Conservation (phyloP, 2,888 invertebrate genomes). For the Heliconius aoede region DNA sequence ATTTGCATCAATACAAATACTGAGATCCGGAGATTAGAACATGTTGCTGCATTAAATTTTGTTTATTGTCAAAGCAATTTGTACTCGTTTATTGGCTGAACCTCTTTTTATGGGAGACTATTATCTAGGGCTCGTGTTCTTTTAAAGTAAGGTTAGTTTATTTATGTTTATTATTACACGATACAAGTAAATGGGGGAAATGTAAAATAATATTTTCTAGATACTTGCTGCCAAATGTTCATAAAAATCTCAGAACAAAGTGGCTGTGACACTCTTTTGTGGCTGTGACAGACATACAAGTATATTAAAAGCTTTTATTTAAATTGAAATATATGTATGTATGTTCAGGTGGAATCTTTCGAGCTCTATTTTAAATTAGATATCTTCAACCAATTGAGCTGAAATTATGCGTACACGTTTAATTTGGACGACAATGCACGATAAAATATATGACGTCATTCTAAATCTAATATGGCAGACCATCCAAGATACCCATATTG, state of each 20-base stretch:
- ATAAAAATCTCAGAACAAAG: neutral
- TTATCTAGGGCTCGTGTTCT: constrained; percentile 32
- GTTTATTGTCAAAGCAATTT: constrained; percentile 48
- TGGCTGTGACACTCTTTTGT: neutral
- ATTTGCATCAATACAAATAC: constrained; percentile 1
- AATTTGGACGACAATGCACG: no score
- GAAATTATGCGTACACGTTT: no score
- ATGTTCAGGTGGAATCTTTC: no score
- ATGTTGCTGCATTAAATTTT: constrained; percentile 38
- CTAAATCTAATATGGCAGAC: no score
- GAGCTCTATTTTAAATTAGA: no score
- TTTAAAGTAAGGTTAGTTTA: constrained; percentile 26
- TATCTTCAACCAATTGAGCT: no score
- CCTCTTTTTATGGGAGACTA: constrained; percentile 36
- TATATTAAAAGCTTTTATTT: no score
- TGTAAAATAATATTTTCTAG: constrained; percentile 5
- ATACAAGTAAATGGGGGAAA: neutral
- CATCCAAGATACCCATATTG: no score
- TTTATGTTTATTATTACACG: constrained; percentile 23
- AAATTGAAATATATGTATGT: no score
- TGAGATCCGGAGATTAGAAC: constrained; percentile 26
- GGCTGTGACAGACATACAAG: no score
- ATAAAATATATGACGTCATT: no score
- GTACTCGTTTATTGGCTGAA: constrained; percentile 45
- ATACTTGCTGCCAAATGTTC: neutral